Evolutionary conservation across 2,113 vertebrate genomes (phyloP).

Genomic region (Cyanoramphus novaezelandiae): DNA sequence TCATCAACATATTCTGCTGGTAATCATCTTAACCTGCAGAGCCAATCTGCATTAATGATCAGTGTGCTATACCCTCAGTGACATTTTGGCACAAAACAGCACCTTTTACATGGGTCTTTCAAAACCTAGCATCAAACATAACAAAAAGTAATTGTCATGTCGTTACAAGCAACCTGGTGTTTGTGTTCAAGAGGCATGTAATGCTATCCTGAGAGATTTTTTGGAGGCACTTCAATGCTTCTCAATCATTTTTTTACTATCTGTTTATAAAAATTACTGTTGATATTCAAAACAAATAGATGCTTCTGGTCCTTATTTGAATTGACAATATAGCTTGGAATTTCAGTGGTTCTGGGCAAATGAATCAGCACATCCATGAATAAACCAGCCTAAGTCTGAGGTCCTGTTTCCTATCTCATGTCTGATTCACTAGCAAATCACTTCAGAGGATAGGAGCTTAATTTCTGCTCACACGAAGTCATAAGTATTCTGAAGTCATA

Average conservation of each 20-base stretch:
- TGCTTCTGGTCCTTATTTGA: neutral
- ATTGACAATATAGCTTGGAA: neutral
- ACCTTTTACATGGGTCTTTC: neutral
- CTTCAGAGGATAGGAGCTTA: neutral
- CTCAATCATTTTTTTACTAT: neutral
- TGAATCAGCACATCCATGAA: neutral
- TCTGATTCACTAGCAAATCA: neutral
- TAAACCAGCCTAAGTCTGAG: neutral
- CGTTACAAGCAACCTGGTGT: accelerated
- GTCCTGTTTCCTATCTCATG: neutral
- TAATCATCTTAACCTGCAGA: neutral
- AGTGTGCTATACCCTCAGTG: neutral
- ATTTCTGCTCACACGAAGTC: neutral
- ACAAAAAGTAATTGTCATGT: accelerated
- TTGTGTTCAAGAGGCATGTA: neutral
- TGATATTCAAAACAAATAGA: neutral
- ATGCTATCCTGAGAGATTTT: neutral
- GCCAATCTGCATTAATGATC: neutral
- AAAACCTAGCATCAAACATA: neutral
- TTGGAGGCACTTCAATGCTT: neutral
- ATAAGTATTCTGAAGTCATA: neutral
- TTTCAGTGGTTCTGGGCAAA: neutral
- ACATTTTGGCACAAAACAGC: neutral
- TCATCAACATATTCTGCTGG: neutral
- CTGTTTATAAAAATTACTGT: neutral